A percentile compares a stretch with the other conserved stretches of the same genome.
These are phyloP conservation scores for Cheilosia urbana DNA, from an alignment of 2,888 invertebrate genomes.

Conservation along the genomic window DNA sequence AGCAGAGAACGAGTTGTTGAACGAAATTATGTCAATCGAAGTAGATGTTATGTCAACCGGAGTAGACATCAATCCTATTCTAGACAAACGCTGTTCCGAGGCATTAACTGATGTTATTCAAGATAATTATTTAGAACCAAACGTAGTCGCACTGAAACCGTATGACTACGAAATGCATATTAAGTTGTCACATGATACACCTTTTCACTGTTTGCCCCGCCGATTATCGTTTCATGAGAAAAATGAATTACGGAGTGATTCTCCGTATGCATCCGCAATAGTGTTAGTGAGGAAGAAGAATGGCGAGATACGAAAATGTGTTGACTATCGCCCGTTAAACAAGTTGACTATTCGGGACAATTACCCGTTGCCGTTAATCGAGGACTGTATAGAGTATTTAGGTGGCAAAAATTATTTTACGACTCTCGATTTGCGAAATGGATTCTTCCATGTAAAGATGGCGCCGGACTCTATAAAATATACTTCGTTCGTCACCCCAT, in stretches of 20 bases:
- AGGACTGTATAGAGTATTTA: conserved; percentile 14
- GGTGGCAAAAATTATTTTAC: conserved; percentile 1
- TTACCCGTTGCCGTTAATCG: conserved; percentile 45
- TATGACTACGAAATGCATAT: conserved; percentile 43
- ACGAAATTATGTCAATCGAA: conserved; percentile 6
- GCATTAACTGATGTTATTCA: conserved; percentile 7
- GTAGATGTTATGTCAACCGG: neutral
- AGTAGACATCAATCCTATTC: neutral
- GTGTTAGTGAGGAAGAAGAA: conserved; percentile 27
- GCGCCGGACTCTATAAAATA: conserved; percentile 63
- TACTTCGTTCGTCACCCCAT: conserved; percentile 21
- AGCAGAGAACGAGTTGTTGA: neutral
- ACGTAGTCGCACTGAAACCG: neutral
- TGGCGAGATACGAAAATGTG: conserved; percentile 1
- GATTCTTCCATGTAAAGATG: conserved; percentile 67
- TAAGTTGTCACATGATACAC: conserved; percentile 24
- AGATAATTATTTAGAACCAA: conserved; percentile 20
- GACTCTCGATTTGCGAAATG: conserved; percentile 35
- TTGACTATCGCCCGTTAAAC: conserved; percentile 2
- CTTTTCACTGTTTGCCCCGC: conserved; percentile 38
- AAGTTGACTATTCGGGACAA: conserved; percentile 32
- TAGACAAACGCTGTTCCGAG: neutral
- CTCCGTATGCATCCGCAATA: conserved; percentile 17
- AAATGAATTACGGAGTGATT: conserved; percentile 27
- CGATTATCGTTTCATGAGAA: conserved; percentile 7